These are phyloP conservation scores for Tillus elongatus DNA, from an alignment of 2,888 invertebrate species.

Conservation along the genomic window DNA sequence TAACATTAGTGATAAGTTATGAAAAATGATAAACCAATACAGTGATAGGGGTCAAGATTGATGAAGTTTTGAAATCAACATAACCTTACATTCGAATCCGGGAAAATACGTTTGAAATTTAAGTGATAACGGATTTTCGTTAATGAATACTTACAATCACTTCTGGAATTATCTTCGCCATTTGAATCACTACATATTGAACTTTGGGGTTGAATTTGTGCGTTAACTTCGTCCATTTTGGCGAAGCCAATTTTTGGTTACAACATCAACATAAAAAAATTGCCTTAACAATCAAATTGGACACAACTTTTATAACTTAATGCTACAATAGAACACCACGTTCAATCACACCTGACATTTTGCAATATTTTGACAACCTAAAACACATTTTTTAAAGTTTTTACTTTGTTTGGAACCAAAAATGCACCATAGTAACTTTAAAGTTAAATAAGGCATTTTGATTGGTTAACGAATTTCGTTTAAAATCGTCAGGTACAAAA, in stretches of 20 bases:
- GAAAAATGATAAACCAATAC: conserved; percentile 8
- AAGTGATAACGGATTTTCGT: too few species aligned
- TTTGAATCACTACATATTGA: conserved; percentile 40
- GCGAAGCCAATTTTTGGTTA: conserved; percentile 33
- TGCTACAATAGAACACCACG: conserved; percentile 20
- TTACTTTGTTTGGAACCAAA: conserved; percentile 36
- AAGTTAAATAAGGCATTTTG: conserved; percentile 35
- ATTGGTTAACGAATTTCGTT: conserved; percentile 33
- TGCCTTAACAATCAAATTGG: too few species aligned
- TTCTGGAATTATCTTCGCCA: conserved; percentile 34
- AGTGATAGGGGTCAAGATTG: too few species aligned
- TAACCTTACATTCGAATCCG: conserved; percentile 24
- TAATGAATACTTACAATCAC: conserved; percentile 36
- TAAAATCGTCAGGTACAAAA: conserved; percentile 30
- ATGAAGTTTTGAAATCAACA: conserved; percentile 29
- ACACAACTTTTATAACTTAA: too few species aligned
- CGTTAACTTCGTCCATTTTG: conserved; percentile 43
- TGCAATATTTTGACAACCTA: conserved; percentile 25
- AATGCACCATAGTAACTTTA: conserved; percentile 35
- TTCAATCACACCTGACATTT: conserved; percentile 19
- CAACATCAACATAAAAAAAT: conserved; percentile 31
- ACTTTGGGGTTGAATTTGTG: conserved; percentile 37
- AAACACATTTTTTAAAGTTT: conserved; percentile 32
- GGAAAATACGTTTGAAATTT: too few species aligned
- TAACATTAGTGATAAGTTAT: conserved; percentile 1